Conservation (phyloP, 2,888 invertebrate species). For the Stenchaetothrips biformis region DNA sequence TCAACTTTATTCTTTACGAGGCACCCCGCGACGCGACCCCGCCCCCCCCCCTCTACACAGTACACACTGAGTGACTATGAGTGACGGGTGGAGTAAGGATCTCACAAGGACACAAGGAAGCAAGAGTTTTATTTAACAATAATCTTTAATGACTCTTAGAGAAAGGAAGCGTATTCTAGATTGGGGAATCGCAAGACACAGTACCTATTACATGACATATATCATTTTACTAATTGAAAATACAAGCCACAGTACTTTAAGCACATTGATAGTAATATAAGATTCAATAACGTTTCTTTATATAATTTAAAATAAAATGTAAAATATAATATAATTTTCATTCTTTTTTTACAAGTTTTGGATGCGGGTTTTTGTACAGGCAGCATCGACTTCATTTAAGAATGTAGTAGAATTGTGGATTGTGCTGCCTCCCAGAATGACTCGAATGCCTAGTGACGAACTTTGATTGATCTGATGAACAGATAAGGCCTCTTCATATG, state of each 20-base stretch:
- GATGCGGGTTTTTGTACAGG: neutral
- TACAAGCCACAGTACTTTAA: neutral
- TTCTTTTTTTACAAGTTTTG: neutral
- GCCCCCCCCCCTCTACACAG: too few relatives aligned
- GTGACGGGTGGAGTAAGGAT: too few relatives aligned
- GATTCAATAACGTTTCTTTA: neutral
- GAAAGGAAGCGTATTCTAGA: too few relatives aligned
- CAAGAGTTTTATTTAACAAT: too few relatives aligned
- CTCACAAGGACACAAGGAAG: too few relatives aligned
- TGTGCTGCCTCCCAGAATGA: conserved; percentile 86
- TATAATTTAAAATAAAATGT: neutral
- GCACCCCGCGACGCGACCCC: too few relatives aligned
- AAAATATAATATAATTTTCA: neutral
- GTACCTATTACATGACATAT: too few relatives aligned
- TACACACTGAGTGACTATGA: too few relatives aligned
- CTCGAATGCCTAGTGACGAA: conserved; percentile 64
- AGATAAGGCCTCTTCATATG: conserved; percentile 89
- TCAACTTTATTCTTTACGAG: too few relatives aligned
- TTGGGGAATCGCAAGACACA: too few relatives aligned
- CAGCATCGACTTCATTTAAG: conserved; percentile 59
- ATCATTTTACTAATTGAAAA: neutral
- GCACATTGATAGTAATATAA: too few relatives aligned
- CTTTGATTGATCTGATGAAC: conserved; percentile 73
- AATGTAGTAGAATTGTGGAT: conserved; percentile 84
- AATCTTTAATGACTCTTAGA: too few relatives aligned